Percentiles rank a stretch among this genome's conserved stretches.
These are phyloP conservation scores for Hypothenemus hampei DNA, from an alignment of 1,140 invertebrate genomes.

Conservation along the genomic window DNA sequence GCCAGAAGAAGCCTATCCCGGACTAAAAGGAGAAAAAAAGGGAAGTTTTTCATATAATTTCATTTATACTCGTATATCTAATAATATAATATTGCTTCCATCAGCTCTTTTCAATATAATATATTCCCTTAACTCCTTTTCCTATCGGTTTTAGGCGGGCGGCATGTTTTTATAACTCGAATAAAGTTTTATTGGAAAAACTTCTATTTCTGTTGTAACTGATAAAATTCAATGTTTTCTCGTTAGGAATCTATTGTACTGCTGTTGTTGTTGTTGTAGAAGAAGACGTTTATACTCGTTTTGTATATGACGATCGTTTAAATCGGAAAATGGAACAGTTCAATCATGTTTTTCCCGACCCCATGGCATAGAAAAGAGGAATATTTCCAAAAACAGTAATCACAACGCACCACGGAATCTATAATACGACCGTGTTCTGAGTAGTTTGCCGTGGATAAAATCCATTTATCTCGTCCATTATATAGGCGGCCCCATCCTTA, in stretches of 20 bases:
- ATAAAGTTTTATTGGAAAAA: constrained; percentile 20
- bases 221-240: neutral
- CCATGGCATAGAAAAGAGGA: too few species aligned
- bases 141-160: too few species aligned
- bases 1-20: constrained; percentile 9
- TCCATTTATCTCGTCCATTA: constrained; percentile 29
- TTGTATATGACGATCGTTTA: too few species aligned
- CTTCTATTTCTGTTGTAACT: neutral
- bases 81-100: constrained; percentile 16
- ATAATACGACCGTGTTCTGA: constrained; percentile 17
- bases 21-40: too few species aligned
- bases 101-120: constrained; percentile 18
- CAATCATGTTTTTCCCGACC: neutral
- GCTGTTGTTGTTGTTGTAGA: neutral
- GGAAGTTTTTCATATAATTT: constrained; percentile 17
- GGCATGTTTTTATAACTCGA: constrained; percentile 16
- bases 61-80: too few species aligned
- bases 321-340: neutral
- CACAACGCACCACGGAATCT: constrained; percentile 8
- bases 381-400: constrained; percentile 5
- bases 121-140: constrained; percentile 10
- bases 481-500: constrained; percentile 24
- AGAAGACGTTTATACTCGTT: too few species aligned
- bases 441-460: constrained; percentile 17
- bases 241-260: neutral